Evolutionary conservation across 2,888 invertebrate species (phyloP).

Genomic region (Melanophora roralis): DNA sequence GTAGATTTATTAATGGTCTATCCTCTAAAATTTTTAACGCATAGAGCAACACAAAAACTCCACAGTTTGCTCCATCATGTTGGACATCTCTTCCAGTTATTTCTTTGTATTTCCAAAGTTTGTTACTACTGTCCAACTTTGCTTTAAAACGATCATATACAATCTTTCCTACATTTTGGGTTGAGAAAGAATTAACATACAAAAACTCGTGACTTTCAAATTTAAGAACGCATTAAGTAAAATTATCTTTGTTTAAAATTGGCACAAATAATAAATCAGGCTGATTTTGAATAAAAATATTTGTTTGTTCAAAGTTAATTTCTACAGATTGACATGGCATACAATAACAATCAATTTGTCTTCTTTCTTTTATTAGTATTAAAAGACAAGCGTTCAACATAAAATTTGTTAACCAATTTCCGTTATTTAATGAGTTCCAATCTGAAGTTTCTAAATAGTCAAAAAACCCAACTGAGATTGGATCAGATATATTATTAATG

Average conservation of each 20-base stretch:
- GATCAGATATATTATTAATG: background rate
- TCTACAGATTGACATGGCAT: background rate
- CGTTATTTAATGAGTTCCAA: background rate
- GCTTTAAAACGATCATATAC: background rate
- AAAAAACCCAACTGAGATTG: background rate
- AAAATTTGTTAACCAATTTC: background rate
- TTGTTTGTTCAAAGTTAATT: background rate
- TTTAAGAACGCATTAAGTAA: background rate
- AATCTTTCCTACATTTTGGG: background rate
- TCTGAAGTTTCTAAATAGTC: slow-evolving; percentile 9
- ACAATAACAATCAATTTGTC: background rate
- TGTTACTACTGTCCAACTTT: background rate
- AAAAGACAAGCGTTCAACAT: background rate
- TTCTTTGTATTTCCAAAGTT: background rate
- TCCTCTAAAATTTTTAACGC: background rate
- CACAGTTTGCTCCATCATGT: background rate
- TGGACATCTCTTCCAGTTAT: background rate
- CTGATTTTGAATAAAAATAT: background rate
- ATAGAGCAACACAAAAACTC: slow-evolving; percentile 15
- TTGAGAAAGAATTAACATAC: background rate
- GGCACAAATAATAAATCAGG: background rate
- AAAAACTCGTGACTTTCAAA: background rate
- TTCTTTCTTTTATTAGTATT: background rate
- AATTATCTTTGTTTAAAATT: background rate
- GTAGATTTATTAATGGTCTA: background rate